phyloP scores from a whole-genome alignment of 2,888 invertebrate genomes.

The Dynastes tityus region DNA sequence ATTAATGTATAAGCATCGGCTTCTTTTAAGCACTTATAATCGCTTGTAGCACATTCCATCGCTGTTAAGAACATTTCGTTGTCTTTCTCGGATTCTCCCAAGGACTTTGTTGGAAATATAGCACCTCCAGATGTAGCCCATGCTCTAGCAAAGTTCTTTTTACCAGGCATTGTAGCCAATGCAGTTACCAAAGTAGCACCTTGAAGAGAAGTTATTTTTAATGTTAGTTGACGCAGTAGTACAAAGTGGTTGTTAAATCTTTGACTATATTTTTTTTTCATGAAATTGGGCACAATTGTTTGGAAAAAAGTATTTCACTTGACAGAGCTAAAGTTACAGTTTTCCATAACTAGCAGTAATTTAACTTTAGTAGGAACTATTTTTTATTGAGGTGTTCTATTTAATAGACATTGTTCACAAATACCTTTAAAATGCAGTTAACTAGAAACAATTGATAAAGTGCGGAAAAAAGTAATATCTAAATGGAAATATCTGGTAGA shows the following conservation, averaged over 20 bases:
- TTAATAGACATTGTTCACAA: no score
- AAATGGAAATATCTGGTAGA: no score
- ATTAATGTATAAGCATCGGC: conserved; percentile 75
- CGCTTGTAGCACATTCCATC: conserved; percentile 56
- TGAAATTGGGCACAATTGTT: background rate
- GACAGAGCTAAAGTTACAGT: no score
- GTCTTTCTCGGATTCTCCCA: conserved; percentile 75
- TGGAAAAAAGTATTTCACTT: no score
- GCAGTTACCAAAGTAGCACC: conserved; percentile 88
- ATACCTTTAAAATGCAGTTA: no score
- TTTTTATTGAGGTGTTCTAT: no score
- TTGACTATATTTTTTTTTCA: background rate
- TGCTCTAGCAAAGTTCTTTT: conserved; percentile 81
- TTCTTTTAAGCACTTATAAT: conserved; percentile 75
- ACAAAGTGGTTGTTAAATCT: no score
- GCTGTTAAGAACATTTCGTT: conserved; percentile 77
- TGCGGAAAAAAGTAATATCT: no score
- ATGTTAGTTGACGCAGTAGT: background rate
- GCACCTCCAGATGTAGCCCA: conserved; percentile 88
- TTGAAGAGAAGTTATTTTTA: conserved; percentile 33
- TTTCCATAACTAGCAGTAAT: no score
- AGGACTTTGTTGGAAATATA: conserved; percentile 79
- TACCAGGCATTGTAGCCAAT: conserved; percentile 76
- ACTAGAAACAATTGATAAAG: no score
- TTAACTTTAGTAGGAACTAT: no score